Base-by-base conservation (phyloP, 2,113 vertebrate genomes). In the Stomatorhinus ivindoensis region DNA sequence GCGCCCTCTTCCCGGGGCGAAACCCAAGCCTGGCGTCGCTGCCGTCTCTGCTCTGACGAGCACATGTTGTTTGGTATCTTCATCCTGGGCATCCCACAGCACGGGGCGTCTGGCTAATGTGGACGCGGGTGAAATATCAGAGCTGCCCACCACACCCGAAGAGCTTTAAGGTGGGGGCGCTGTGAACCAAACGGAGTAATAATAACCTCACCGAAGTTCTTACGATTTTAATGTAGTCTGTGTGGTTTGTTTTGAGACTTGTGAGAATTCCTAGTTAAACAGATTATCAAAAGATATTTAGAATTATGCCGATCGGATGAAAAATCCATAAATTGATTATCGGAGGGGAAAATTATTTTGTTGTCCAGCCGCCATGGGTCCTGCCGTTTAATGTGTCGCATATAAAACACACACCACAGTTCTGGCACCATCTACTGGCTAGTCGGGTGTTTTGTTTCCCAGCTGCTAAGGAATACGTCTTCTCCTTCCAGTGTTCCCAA, bases 401-500 rank as follows among this genome's bases (percentile, higher is more conserved):
- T 35, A 31, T 8, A 35, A 51, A 17, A 31, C 55, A 27, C 48
- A 51, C 19, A 35, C 24, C 44, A 31, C 15, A 44, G 82, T 17
- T 84, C 6, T 46, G 8, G 87, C 8, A 13, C 53, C 35, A 58
- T 87, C 51, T 87, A 65, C 17, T 44, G 35, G 42, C 48, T 48
- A 89, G 47, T 13, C 27, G 3, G 8, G 21, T 17, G 44, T 35
- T 50, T 51, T 50, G 46, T 4, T 76, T 88, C 15, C 24, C 44
- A 35, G 58, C 27, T 27, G 61, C 48, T 73, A 73, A 73, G n/a
- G 13, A 35, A 87, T 51, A 3, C 46, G 53, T 53, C n/a, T 9
- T 31, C 50, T 53, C 69, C 44, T 83, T 69, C 0, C 94, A 99
- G 98, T 92, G 98, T 99, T 93, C 97, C 98, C 82, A 99, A 98